Base-by-base conservation (phyloP, 2,888 invertebrate species). In the Nowickia ferox region DNA sequence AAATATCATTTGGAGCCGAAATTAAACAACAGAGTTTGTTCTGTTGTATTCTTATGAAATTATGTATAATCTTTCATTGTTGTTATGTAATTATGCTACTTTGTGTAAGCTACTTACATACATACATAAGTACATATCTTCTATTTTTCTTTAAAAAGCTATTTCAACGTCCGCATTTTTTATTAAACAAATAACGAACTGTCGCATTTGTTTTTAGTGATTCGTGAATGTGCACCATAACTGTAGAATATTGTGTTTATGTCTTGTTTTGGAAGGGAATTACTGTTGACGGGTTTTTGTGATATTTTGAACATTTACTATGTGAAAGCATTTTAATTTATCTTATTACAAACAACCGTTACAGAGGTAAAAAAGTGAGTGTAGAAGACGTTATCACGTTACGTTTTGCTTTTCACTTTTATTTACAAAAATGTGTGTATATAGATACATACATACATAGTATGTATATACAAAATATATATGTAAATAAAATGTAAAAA, bases 31-130 rank as follows among this genome's bases (percentile, higher is more conserved):
- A 38, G 22, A 55, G 2, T 22, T 79, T 71, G 61, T 63, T 69
- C 4, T n/a, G 5, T 13, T 53, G 30, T 59, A 63, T 79, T 71
- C 63, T 46, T 69, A 51, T 30, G 48, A 61, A 78, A 59, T 59
- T 68, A 61, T 51, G 61, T 61, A 19, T 15, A 53, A 69, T 69
- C 48, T 69, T 69, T 61, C 61, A 51, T 42, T 44, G 38, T 63
- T 71, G 10, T 79, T 79, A 53, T 53, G 44, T 53, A 71, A 79
- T 63, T 44, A 46, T 42, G 53, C 53, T 51, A 78, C 51, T 78
- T 78, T 30, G 61, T 69, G 15, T 44, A 1, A 59, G 17, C 42
- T 17, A 69, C 69, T 51, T 40, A 6, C 22, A 57, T 57, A 17
- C 22, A 30, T 30, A 30, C 30, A 30, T 30, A 30, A 6, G 0